Conservation (phyloP, 2,797 vertebrate genomes). For the Telmatherina bonti region DNA sequence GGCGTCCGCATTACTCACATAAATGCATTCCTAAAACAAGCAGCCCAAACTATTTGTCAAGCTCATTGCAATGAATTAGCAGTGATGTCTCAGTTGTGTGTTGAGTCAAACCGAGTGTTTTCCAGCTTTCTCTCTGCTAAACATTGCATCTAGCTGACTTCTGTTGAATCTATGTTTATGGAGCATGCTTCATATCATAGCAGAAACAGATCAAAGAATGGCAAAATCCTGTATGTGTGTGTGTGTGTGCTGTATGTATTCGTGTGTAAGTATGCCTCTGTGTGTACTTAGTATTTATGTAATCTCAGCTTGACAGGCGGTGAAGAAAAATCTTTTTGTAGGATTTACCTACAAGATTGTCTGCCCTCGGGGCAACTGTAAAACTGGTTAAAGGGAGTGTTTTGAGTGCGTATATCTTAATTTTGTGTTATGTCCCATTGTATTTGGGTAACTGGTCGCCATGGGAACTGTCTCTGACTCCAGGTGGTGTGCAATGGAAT, state of each 20-base stretch:
- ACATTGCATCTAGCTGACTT: slow-evolving; percentile 2
- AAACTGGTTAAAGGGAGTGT: slow-evolving; percentile 25
- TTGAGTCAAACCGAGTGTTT: slow-evolving; percentile 3
- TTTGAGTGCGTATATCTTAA: slow-evolving; percentile 43
- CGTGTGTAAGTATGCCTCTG: not conserved
- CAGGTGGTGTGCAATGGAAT: slow-evolving; percentile 78
- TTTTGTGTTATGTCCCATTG: slow-evolving; percentile 55
- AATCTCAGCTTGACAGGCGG: slow-evolving; percentile 9
- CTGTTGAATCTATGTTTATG: slow-evolving; percentile 28
- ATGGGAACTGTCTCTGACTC: slow-evolving; percentile 70
- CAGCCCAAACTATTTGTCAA: not conserved
- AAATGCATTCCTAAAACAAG: not conserved
- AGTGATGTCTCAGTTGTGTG: slow-evolving; percentile 7
- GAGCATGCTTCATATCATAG: slow-evolving; percentile 19
- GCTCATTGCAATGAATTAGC: not conserved
- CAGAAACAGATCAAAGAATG: slow-evolving; percentile 5
- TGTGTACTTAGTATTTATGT: not conserved
- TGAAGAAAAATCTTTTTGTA: slow-evolving; percentile 18
- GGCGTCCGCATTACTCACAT: not conserved
- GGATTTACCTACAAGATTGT: slow-evolving; percentile 23
- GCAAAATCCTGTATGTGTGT: not conserved
- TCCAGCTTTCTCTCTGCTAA: not conserved
- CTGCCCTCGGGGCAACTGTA: slow-evolving; percentile 26
- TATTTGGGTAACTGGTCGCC: slow-evolving; percentile 66
- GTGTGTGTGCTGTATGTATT: slow-evolving; percentile 2